Evolutionary conservation across 2,113 vertebrate genomes (phyloP).

Genomic region (Cricetomys ansorgei): DNA sequence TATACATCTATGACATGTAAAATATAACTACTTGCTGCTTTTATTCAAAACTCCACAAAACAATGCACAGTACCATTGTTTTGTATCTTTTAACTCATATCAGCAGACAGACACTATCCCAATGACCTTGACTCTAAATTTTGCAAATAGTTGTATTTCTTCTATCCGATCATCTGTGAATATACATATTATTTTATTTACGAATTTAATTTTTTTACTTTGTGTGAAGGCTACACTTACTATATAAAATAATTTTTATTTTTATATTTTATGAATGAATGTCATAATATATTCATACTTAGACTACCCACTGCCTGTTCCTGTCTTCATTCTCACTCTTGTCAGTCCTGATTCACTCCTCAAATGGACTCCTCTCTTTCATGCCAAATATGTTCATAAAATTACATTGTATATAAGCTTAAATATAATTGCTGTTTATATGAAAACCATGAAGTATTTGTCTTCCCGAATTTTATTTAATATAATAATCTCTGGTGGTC

Average conservation of each 20-base stretch:
- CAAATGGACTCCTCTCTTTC: neutral
- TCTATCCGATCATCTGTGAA: neutral
- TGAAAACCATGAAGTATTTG: neutral
- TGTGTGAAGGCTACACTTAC: neutral
- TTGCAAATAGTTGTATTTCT: neutral
- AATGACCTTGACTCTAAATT: neutral
- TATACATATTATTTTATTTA: neutral
- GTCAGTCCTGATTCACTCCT: too few relatives aligned
- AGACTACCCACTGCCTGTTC: neutral
- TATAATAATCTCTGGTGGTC: neutral
- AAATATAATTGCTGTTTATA: neutral
- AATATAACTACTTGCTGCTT: neutral
- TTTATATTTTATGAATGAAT: neutral
- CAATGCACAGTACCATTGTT: neutral
- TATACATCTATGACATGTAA: neutral
- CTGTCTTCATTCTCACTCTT: neutral
- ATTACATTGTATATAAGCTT: neutral
- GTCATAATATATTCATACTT: neutral
- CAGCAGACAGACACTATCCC: accelerated
- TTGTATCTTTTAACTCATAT: neutral
- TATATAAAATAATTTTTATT: neutral
- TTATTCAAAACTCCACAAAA: slow-evolving; percentile 25
- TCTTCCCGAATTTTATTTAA: neutral
- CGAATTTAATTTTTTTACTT: neutral
- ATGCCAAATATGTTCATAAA: neutral